These are phyloP conservation scores for Anarhynchus alexandrinus DNA, from an alignment of 2,113 vertebrate genomes.

Conservation along the genomic window DNA sequence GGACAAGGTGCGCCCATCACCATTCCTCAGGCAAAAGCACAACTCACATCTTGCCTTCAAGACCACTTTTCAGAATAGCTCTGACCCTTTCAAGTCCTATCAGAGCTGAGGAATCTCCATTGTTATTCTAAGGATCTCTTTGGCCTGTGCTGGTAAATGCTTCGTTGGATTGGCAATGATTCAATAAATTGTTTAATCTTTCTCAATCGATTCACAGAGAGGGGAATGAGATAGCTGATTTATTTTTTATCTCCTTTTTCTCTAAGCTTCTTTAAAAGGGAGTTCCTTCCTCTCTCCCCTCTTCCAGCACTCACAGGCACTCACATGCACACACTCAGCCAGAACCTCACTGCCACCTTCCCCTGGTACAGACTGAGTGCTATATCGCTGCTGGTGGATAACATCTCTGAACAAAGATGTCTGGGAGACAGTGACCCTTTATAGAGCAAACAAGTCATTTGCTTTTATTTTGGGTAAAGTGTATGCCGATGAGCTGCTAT, in stretches of 20 bases:
- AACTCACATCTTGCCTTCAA: not conserved
- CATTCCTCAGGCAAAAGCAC: not conserved
- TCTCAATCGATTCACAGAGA: not conserved
- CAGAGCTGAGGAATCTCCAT: not conserved
- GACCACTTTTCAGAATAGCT: not conserved
- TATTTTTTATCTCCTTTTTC: not conserved
- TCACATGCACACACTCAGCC: not conserved
- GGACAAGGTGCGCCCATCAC: not conserved
- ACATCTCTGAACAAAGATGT: not conserved
- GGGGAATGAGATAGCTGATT: not conserved
- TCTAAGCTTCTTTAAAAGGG: not conserved
- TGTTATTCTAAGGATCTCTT: not conserved
- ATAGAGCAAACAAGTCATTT: not conserved
- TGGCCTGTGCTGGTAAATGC: not conserved
- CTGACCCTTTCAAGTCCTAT: not conserved
- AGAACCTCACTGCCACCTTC: not conserved
- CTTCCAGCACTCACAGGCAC: not conserved
- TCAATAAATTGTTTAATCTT: conserved; percentile 53
- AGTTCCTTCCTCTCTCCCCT: not conserved
- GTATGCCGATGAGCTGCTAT: not conserved
- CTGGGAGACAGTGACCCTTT: not conserved
- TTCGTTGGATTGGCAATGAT: conserved; percentile 16
- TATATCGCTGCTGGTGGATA: not conserved
- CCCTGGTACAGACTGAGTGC: not conserved
- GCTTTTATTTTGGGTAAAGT: not conserved